phyloP scores from a whole-genome alignment of 2,113 vertebrate species.

The Capreolus pygargus region DNA sequence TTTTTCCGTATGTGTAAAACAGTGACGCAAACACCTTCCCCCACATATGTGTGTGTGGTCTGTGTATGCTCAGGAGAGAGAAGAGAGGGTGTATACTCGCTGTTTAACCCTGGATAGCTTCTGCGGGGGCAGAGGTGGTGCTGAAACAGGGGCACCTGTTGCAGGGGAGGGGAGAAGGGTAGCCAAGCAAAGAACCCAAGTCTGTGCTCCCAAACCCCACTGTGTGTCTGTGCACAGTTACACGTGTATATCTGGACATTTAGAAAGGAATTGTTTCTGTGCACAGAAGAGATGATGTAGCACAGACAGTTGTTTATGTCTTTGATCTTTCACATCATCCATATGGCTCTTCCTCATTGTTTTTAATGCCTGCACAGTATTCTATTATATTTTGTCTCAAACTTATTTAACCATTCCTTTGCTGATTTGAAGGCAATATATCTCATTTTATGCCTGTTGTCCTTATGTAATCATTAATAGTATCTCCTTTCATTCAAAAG shows the following conservation, averaged over 20 bases:
- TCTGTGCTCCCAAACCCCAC: not conserved
- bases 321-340: not conserved
- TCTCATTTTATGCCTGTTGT: not conserved
- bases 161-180: not conserved
- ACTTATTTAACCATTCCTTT: not conserved
- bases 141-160: not conserved
- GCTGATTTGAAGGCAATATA: not conserved
- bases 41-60: not conserved
- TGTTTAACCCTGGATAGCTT: not conserved
- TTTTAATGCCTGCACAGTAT: not conserved
- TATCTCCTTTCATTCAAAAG: not conserved
- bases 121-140: not conserved
- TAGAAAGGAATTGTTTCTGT: not conserved
- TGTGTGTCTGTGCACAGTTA: not conserved
- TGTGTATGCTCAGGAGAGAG: not conserved
- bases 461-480: not conserved
- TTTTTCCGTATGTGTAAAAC: not conserved
- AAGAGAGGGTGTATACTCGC: not conserved
- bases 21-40: not conserved
- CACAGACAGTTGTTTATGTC: not conserved
- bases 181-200: not conserved
- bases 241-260: not conserved
- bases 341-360: not conserved
- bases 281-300: not conserved
- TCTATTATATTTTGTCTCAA: not conserved